Evolutionary conservation across 2,888 invertebrate species (phyloP), one percentile per base, ranked within the genome.

Genomic region (Parapristionchus giblindavisi): DNA sequence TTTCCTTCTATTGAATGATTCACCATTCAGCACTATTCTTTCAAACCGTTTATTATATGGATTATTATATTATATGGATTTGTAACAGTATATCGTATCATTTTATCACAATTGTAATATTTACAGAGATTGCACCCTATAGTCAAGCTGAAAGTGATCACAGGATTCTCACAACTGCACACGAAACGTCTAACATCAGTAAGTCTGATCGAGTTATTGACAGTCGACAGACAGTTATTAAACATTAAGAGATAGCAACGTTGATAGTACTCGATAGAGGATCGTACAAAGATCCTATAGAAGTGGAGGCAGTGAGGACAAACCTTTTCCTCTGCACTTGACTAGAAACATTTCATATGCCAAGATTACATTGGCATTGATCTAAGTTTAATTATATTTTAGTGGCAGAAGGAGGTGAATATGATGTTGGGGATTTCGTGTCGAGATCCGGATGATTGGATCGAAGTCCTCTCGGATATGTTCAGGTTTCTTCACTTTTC

Each of bases 391-490:
- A 17, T 4, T 5, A 24, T 8, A 38, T 70, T 70, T 34, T 51
- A 84, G 84, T 84, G 80, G 81, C 74, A 74, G 38, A 79, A 78
- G n/a, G 79, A 79, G 43, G 60, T 84, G 43, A 51, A 68, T 34
- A 77, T 75, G 6, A 73, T 84, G 21, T 52, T 84, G 27, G 75
- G 75, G 21, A 51, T 81, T 36, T 79, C 78, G 5, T 54, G 76
- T n/a, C 72, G 78, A 52, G 84, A 84, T 43, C 78, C 84, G n/a
- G 84, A 84, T 65, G 81, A 84, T 54, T 84, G 84, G 84, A 78
- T 84, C 3, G 79, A 81, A 52, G 76, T 79, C n/a, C 72, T 83
- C 17, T 79, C 82, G 6, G 81, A 83, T n/a, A 76, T 83, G 74
- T 79, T 79, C 40, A 76, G 78, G 77, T 74, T 34, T n/a, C n/a